Percentiles rank a stretch among this genome's conserved stretches.
Evolutionary conservation across 2,888 invertebrate species (phyloP).

Genomic region (Exocentrus adspersus): DNA sequence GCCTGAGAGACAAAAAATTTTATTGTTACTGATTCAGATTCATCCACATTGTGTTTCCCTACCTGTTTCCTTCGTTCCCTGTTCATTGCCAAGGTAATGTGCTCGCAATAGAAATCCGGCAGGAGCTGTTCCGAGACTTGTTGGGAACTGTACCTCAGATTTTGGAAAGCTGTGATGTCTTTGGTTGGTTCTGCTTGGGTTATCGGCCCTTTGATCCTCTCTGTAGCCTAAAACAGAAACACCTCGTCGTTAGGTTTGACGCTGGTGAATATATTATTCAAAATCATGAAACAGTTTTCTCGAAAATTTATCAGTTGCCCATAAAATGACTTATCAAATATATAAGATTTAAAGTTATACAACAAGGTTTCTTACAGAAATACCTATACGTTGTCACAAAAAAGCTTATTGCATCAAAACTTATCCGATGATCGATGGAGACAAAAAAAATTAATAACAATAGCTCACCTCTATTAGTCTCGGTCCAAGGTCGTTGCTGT

Average conservation of each 20-base stretch:
- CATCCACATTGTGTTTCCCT: conserved; percentile 20
- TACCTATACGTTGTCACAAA: too few species aligned
- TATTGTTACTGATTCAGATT: too few species aligned
- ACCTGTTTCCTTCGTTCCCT: conserved; percentile 86
- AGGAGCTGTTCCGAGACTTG: conserved; percentile 81
- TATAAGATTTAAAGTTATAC: neutral
- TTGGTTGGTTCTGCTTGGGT: conserved; percentile 77
- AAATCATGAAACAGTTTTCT: neutral
- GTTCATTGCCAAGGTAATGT: conserved; percentile 93
- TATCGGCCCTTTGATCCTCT: conserved; percentile 75
- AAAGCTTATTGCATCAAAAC: neutral
- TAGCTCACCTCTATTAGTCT: conserved; percentile 75
- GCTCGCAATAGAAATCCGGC: conserved; percentile 96
- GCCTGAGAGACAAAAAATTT: conserved; percentile 66
- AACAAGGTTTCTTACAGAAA: too few species aligned
- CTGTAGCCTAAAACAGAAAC: conserved; percentile 73
- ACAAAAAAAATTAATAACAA: neutral
- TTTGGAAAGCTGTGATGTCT: conserved; percentile 72
- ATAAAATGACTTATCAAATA: too few species aligned
- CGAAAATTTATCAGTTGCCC: too few species aligned
- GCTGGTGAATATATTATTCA: neutral
- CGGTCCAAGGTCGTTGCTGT: conserved; percentile 79
- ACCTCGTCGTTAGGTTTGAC: too few species aligned
- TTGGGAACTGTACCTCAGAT: conserved; percentile 73
- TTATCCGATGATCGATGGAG: neutral